phyloP scores from a whole-genome alignment of 2,888 invertebrate genomes.

The Syritta pipiens region DNA sequence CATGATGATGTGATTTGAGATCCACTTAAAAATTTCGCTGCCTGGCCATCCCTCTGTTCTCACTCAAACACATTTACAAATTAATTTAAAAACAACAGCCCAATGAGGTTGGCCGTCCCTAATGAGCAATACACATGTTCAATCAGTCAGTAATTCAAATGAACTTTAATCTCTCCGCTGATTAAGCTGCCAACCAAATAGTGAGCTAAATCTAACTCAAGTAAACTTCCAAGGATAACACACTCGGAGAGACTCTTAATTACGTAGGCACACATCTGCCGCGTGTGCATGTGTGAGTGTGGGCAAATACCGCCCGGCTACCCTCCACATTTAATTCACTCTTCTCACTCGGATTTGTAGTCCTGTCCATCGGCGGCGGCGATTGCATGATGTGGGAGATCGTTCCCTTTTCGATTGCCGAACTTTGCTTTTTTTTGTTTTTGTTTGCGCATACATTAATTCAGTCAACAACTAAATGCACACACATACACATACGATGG shows the following conservation, averaged over 20 bases:
- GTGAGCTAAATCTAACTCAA: conserved; percentile 27
- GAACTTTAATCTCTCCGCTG: background rate
- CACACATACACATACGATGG: background rate
- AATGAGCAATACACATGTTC: no score
- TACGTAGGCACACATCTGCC: conserved; percentile 32
- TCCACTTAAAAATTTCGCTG: no score
- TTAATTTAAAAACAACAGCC: background rate
- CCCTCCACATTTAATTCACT: conserved; percentile 6
- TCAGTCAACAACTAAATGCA: conserved; percentile 26
- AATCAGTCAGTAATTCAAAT: background rate
- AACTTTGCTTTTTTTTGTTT: conserved; percentile 18
- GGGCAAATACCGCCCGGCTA: background rate
- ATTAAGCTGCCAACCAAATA: conserved; percentile 14
- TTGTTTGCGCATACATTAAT: conserved; percentile 44
- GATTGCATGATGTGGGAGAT: conserved; percentile 13
- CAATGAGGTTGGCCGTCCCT: background rate
- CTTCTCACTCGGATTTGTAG: conserved; percentile 5
- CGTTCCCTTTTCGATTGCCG: conserved; percentile 15
- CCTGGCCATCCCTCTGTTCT: no score
- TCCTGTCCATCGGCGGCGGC: conserved; percentile 18
- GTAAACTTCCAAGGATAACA: conserved; percentile 25
- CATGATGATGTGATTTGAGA: no score
- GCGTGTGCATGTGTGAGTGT: conserved; percentile 29
- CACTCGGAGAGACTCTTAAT: conserved; percentile 37
- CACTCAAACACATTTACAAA: no score